Conservation (phyloP, 2,113 vertebrate species). For the Marmota flaviventris region DNA sequence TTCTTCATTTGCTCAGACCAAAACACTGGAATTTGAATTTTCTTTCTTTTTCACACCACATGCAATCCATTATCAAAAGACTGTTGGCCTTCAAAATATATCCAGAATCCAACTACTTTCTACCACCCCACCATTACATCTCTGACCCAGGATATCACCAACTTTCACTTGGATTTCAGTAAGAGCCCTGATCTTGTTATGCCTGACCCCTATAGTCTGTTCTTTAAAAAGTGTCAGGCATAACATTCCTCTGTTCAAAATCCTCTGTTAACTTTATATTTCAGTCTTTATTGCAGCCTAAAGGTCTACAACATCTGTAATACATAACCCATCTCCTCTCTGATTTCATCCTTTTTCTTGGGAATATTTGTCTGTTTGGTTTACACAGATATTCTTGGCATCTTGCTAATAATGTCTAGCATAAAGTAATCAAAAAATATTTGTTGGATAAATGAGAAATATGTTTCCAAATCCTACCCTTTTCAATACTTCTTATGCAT, state of each 20-base stretch:
- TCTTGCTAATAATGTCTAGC: conserved; percentile 47
- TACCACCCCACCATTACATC: background rate
- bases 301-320: background rate
- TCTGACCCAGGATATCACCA: background rate
- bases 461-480: background rate
- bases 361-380: conserved; percentile 23
- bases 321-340: background rate
- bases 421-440: conserved; percentile 25
- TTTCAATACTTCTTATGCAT: background rate
- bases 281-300: background rate
- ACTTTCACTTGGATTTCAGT: background rate
- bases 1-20: conserved; percentile 2
- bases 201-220: background rate
- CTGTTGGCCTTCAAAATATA: conserved; percentile 43
- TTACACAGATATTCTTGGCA: background rate
- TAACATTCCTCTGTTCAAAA: conserved; percentile 32
- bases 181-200: background rate
- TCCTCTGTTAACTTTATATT: background rate
- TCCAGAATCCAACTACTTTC: conserved; percentile 12
- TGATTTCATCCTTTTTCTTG: conserved; percentile 21
- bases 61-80: conserved; percentile 28
- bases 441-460: conserved; percentile 54
- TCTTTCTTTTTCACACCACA: background rate
- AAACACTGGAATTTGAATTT: background rate
- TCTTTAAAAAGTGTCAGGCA: conserved; percentile 10